Conservation (phyloP, 2,797 vertebrate genomes). For the Harpagifer antarcticus region DNA sequence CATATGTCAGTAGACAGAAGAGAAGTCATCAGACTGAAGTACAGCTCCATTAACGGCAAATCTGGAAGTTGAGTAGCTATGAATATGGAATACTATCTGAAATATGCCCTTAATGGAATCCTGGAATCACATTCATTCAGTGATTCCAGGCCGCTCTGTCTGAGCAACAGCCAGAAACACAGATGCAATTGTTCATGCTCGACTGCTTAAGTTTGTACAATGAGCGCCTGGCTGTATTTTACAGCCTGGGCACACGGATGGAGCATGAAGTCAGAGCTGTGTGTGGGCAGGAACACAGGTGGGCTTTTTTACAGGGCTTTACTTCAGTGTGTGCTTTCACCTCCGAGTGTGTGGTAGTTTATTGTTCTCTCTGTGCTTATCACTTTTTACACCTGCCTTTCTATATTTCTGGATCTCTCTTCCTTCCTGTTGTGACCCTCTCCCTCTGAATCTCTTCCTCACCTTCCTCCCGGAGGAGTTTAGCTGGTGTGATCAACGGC, state of each 20-base stretch:
- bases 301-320: constrained; percentile 49
- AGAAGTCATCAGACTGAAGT: constrained; percentile 13
- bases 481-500: constrained; percentile 66
- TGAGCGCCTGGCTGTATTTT: constrained; percentile 4
- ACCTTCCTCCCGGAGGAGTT: constrained; percentile 48
- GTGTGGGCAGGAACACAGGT: constrained; percentile 44
- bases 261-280: neutral
- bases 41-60: constrained; percentile 28
- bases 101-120: no score
- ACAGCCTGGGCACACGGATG: constrained; percentile 1
- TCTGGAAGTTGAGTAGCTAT: constrained; percentile 13
- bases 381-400: neutral
- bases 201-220: constrained; percentile 14
- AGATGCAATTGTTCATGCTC: no score
- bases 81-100: constrained; percentile 32
- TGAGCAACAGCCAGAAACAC: no score
- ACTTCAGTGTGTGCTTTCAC: constrained; percentile 17
- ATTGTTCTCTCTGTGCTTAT: constrained; percentile 35
- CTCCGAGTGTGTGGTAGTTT: constrained; percentile 13
- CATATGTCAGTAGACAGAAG: constrained; percentile 24
- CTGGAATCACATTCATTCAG: no score
- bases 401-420: constrained; percentile 4
- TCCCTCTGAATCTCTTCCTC: constrained; percentile 6
- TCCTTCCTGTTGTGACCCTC: neutral
- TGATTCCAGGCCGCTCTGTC: no score